These are phyloP conservation scores for Catagonus wagneri DNA, from an alignment of 2,113 vertebrate species.

Conservation along the genomic window DNA sequence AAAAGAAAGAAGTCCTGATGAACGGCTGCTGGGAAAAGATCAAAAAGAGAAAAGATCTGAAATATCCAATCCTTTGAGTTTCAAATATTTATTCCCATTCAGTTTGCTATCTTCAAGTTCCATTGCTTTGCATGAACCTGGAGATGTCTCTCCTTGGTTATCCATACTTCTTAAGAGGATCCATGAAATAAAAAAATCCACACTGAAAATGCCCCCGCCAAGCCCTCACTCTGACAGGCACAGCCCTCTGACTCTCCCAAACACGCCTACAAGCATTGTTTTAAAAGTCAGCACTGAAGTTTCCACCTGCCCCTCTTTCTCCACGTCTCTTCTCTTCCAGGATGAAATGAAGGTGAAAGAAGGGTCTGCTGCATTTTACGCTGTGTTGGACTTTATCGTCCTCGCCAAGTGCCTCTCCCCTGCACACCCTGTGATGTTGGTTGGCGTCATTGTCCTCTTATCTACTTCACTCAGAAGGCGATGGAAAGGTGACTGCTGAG, in stretches of 20 bases:
- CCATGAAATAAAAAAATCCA: neutral
- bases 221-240: too few relatives aligned
- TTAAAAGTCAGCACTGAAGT: neutral
- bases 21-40: neutral
- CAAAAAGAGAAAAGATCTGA: neutral
- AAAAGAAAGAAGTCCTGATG: neutral
- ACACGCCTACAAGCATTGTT: accelerated
- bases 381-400: neutral
- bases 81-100: neutral
- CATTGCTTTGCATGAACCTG: neutral
- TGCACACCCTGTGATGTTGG: neutral
- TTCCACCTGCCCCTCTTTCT: neutral
- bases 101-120: neutral
- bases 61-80: neutral
- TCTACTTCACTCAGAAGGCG: neutral
- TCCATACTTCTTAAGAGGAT: neutral
- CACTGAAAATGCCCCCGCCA: neutral
- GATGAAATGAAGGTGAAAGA: neutral
- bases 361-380: neutral
- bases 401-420: neutral
- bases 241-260: neutral
- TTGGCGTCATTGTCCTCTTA: neutral
- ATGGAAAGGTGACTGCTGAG: neutral
- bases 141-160: neutral
- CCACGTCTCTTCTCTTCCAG: neutral